Base-by-base conservation (phyloP, 1,140 invertebrate species). In the Orius insidiosus region DNA sequence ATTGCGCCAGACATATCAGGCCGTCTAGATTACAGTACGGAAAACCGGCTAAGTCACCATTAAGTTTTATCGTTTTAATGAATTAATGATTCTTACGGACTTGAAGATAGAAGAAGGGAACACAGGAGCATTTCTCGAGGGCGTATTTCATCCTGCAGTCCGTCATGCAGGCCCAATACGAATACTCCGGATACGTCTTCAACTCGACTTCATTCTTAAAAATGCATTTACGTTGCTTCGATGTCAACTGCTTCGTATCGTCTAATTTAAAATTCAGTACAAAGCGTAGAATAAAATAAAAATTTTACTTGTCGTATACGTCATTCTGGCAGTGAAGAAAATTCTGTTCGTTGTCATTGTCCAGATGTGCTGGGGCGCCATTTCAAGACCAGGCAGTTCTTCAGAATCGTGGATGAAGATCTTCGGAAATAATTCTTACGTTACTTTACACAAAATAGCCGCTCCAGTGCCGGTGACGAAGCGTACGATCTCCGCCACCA, bases 351-450 rank as follows among this genome's bases (percentile, higher is more conserved):
- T 66, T 41, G 67, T 65, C 10, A 60, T 62, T 11, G 72, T 68
- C 76, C 76, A 80, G n/a, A 72, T 62, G 49, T 75, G 72, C 51
- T 79, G 76, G 0, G 75, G 69, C 53, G 68, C 69, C 50, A 73
- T 68, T 46, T 79, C 75, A 1, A 73, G 55, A 0, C 70, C 71
- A 2, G 76, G 72, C 59, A 73, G 68, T 56, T 80, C 76, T 55
- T 77, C 72, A 0, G 68, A 70, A 6, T 70, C 74, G 51, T 77
- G 71, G 11, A 80, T 74, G 45, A 71, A 80, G 8, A 80, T 62
- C 73, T 75, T 46, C n/a, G n/a, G 16, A 59, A 56, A 53, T 41
- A 41, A 4, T 8, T 14, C 10, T 10, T 10, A 9, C 37, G n/a
- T n/a, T n/a, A n/a, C n/a, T n/a, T n/a, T n/a, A n/a, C n/a, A n/a